These are phyloP conservation scores for Dasysyrphus albostriatus DNA, from an alignment of 2,888 invertebrate species.

Conservation along the genomic window DNA sequence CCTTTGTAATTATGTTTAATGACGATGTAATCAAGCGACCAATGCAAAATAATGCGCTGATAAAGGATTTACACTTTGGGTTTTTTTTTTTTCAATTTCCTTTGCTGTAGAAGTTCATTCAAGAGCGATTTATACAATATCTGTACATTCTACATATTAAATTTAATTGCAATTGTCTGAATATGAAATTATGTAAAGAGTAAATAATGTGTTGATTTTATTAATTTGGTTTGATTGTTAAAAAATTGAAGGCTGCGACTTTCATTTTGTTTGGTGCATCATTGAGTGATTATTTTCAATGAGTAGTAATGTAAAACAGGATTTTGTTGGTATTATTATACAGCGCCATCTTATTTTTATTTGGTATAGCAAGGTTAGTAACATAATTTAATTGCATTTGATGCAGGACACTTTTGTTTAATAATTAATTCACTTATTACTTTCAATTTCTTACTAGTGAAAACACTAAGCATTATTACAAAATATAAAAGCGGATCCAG, in stretches of 20 bases:
- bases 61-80: conserved; percentile 14
- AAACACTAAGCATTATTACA: too few relatives aligned
- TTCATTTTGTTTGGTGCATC: not conserved
- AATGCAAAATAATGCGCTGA: conserved; percentile 12
- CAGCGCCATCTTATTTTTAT: too few relatives aligned
- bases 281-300: not conserved
- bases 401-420: too few relatives aligned
- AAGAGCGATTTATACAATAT: not conserved
- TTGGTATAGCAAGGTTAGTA: too few relatives aligned
- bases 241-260: not conserved
- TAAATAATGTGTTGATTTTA: not conserved
- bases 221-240: not conserved
- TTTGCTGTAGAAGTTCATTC: not conserved
- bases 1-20: conserved; percentile 38
- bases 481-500: too few relatives aligned
- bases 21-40: conserved; percentile 16
- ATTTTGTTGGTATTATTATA: too few relatives aligned
- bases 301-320: too few relatives aligned
- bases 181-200: not conserved
- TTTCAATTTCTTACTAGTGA: too few relatives aligned
- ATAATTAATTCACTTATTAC: too few relatives aligned
- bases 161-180: not conserved
- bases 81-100: too few relatives aligned
- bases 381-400: too few relatives aligned
- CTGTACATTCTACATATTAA: not conserved